A percentile compares a stretch with the other conserved stretches of the same genome.
These are phyloP conservation scores for Agelaius phoeniceus DNA, from an alignment of 2,113 vertebrate genomes.

Conservation along the genomic window DNA sequence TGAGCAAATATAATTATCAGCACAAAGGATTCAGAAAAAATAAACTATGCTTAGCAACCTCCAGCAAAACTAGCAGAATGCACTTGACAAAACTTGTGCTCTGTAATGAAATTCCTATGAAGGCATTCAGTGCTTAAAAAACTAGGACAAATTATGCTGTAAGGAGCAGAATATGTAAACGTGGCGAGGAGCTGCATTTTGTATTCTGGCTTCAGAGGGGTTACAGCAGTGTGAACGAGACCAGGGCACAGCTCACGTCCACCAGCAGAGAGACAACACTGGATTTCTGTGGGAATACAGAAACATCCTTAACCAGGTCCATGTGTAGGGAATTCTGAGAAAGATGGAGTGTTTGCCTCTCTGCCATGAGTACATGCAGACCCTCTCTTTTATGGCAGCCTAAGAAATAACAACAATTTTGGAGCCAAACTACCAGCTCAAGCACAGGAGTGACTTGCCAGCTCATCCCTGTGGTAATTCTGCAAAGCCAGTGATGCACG, in stretches of 20 bases:
- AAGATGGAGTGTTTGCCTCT: neutral
- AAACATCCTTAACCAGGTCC: neutral
- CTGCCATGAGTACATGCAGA: neutral
- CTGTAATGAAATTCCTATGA: slow-evolving; percentile 22
- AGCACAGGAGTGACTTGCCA: neutral
- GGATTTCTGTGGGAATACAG: neutral
- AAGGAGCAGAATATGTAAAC: slow-evolving; percentile 55
- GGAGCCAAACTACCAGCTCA: neutral
- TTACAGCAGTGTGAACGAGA: neutral
- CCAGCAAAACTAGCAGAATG: slow-evolving; percentile 40
- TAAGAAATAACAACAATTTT: neutral
- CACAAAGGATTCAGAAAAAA: slow-evolving; percentile 34
- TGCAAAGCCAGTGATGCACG: neutral
- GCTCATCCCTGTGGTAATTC: neutral
- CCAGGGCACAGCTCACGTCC: neutral
- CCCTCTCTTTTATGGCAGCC: neutral
- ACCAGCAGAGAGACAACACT: neutral
- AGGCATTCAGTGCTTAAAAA: slow-evolving; percentile 24
- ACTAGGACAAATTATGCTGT: slow-evolving; percentile 60
- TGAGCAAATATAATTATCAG: neutral
- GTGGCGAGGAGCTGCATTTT: slow-evolving; percentile 17
- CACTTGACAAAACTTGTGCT: slow-evolving; percentile 11
- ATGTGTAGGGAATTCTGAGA: neutral
- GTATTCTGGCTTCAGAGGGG: slow-evolving; percentile 22
- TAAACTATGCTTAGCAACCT: slow-evolving; percentile 24